These are phyloP conservation scores for Sciurus carolinensis DNA, from an alignment of 2,797 vertebrate genomes.

Conservation along the genomic window DNA sequence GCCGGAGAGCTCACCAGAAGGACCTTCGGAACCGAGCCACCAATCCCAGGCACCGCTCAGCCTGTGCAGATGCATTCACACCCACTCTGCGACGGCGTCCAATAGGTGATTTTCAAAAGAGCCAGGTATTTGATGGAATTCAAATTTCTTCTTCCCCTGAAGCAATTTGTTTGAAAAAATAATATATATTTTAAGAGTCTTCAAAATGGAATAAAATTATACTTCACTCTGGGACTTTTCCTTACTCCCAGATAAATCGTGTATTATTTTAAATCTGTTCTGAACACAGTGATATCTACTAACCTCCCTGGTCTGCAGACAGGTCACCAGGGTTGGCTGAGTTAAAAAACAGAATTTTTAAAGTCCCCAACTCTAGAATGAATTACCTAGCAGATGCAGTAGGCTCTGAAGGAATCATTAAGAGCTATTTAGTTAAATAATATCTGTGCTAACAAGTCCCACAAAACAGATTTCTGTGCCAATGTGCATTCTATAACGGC, in stretches of 20 bases:
- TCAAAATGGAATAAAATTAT: conserved; percentile 54
- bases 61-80: neutral
- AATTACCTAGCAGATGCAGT: conserved; percentile 73
- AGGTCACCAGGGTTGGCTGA: conserved; percentile 9
- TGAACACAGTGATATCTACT: neutral
- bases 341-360: conserved; percentile 60
- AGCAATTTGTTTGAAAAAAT: conserved; percentile 69
- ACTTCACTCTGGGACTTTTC: neutral
- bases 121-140: conserved; percentile 63
- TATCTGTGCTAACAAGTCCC: conserved; percentile 79
- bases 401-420: conserved; percentile 70
- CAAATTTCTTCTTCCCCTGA: conserved; percentile 46
- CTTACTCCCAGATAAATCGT: neutral
- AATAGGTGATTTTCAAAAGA: conserved; percentile 73
- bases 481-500: conserved; percentile 17
- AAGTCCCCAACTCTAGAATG: conserved; percentile 58
- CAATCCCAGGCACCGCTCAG: neutral
- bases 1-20: neutral
- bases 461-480: conserved; percentile 75
- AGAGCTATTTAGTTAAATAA: conserved; percentile 79
- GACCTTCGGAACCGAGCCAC: neutral
- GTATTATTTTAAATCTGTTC: conserved; percentile 28
- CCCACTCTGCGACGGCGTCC: neutral
- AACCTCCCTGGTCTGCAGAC: conserved; percentile 21
- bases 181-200: conserved; percentile 70